A percentile compares a stretch with the other conserved stretches of the same genome.
Conservation (phyloP, 2,113 vertebrate species). For the Cathartes aura region DNA sequence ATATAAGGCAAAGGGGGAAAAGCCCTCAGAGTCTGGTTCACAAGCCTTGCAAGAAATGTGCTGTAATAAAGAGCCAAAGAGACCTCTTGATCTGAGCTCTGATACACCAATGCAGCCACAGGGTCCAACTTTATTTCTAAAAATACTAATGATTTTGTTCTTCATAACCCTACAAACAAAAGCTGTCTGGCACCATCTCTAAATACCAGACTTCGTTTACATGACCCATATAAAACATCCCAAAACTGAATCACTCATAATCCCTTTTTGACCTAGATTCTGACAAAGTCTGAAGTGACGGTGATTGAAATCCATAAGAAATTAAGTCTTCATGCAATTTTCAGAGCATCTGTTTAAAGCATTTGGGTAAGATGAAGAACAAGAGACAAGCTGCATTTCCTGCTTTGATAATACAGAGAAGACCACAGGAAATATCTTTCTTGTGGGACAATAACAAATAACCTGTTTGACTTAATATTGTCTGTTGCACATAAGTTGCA, state of each 20-base stretch:
- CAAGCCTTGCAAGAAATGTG: neutral
- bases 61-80: neutral
- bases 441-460: neutral
- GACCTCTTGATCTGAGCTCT: neutral
- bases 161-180: neutral
- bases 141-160: neutral
- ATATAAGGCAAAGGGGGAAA: neutral
- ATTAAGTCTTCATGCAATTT: neutral
- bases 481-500: neutral
- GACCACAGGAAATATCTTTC: neutral
- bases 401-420: neutral
- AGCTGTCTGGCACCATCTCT: neutral
- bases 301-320: neutral
- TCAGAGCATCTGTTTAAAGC: neutral
- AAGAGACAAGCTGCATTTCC: neutral
- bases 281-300: neutral
- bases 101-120: neutral
- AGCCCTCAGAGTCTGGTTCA: neutral
- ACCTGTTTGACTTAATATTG: neutral
- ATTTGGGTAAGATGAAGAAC: neutral
- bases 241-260: neutral
- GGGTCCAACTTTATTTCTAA: neutral
- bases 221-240: neutral
- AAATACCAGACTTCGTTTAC: neutral
- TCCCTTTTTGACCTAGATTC: neutral